These are phyloP conservation scores for Halcyon senegalensis DNA, from an alignment of 2,113 vertebrate genomes.

Conservation along the genomic window DNA sequence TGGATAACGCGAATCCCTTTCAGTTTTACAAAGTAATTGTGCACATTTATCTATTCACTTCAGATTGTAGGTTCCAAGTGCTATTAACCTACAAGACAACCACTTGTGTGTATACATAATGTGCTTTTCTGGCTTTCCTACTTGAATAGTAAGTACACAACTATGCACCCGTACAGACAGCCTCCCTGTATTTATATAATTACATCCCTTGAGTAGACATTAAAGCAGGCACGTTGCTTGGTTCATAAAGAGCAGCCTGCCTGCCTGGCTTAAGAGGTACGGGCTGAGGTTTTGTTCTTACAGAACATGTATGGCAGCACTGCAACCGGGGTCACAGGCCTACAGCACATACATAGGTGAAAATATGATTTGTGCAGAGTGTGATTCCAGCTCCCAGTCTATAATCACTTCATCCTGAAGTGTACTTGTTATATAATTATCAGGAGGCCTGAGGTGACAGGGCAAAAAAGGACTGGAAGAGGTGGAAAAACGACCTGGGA, in stretches of 20 bases:
- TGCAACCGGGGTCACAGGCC: conserved; percentile 19
- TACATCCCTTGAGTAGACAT: not conserved
- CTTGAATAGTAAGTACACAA: not conserved
- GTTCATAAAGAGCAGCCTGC: not conserved
- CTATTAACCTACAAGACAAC: conserved; percentile 35
- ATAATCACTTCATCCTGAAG: conserved; percentile 54
- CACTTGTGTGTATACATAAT: conserved; percentile 7
- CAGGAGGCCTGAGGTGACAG: not conserved
- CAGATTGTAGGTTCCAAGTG: conserved; percentile 20
- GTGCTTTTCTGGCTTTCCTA: conserved; percentile 46
- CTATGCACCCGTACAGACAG: not conserved
- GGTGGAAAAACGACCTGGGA: conserved; percentile 11
- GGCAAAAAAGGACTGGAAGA: conserved; percentile 33
- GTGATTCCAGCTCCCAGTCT: conserved; percentile 40
- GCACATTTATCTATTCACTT: not conserved
- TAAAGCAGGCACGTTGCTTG: not conserved
- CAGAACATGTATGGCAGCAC: not conserved
- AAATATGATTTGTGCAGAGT: conserved; percentile 47
- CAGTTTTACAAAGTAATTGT: conserved; percentile 30
- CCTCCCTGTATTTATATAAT: conserved; percentile 15
- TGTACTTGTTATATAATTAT: conserved; percentile 64
- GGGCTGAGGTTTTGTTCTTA: conserved; percentile 9
- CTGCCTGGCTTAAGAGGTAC: not conserved
- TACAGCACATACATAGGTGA: conserved; percentile 11
- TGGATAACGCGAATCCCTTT: conserved; percentile 37